Base-by-base conservation (phyloP, 1,140 invertebrate genomes). In the Hesperophylax magnus region DNA sequence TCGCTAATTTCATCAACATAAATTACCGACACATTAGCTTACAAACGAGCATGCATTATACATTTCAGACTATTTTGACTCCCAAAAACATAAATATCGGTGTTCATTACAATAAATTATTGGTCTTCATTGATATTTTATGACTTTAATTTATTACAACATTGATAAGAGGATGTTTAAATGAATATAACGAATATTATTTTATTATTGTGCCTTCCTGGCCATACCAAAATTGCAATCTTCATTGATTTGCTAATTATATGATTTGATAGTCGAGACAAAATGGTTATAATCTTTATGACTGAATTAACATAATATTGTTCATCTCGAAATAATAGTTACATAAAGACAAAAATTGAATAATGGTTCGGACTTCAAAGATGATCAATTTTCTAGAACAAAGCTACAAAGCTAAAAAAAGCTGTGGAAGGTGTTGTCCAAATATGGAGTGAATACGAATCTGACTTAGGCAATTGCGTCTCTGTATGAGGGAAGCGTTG, bases 121-220 rank as follows among this genome's bases (percentile, higher is more conserved):
- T 17, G 18, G 18, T 31, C 18, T 24, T 47, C 8, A 72, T 72
- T 54, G 69, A 24, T 18, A 53, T 54, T 72, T 72, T 72, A 72
- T 72, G 18, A 20, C 18, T 11, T 27, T 24, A 54, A 56, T 72
- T 72, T 72, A 72, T 72, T 72, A 18, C 47, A 24, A 6, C 24
- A 20, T 72, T 54, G 69, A 72, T 72, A 72, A 72, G 52, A 72
- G 47, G 65, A 53, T 72, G 18, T 72, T 72, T 56, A 15, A 72
- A 72, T 53, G 27, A 72, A 52, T 15, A 54, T 72, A 24, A 20
- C 52, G 27, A 53, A 53, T 53, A 67, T 67, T 67, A 67, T 67
- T 67, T 67, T 67, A 67, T 67, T 34, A 34, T 31, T 47, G 39
- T 14, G 11, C 39, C 39, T 14, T 47, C 39, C 14, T 47, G 9